A percentile compares a stretch with the other conserved stretches of the same genome.
Conservation (phyloP, 2,797 vertebrate genomes). For the Myripristis jacobus region DNA sequence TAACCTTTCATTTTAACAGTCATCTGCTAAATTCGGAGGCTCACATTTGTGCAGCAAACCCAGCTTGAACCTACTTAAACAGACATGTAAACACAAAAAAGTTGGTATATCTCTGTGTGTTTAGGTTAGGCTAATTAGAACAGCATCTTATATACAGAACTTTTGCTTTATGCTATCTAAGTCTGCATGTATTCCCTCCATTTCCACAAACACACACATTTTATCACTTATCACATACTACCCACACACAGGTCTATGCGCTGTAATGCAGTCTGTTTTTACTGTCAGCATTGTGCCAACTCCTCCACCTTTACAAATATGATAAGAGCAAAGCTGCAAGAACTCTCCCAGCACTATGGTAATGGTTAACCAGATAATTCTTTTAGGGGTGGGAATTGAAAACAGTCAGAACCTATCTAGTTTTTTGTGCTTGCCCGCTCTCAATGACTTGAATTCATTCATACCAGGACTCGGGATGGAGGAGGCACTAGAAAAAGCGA, state of each 20-base stretch:
- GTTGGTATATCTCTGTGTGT: neutral
- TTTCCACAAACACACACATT: slow-evolving; percentile 18
- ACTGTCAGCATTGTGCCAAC: slow-evolving; percentile 76
- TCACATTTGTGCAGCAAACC: slow-evolving; percentile 1
- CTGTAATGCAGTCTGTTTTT: slow-evolving; percentile 28
- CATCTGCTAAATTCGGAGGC: slow-evolving; percentile 2
- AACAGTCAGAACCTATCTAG: slow-evolving; percentile 70
- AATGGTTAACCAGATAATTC: slow-evolving; percentile 93
- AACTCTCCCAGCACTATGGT: slow-evolving; percentile 80
- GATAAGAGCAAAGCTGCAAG: slow-evolving; percentile 88
- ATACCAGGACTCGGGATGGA: slow-evolving; percentile 85
- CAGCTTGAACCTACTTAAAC: slow-evolving; percentile 1
- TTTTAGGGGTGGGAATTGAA: slow-evolving; percentile 86
- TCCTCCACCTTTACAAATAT: slow-evolving; percentile 86
- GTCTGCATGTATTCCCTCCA: neutral
- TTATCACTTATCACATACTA: slow-evolving; percentile 18
- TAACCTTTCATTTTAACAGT: slow-evolving; percentile 12
- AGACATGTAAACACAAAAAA: slow-evolving; percentile 4
- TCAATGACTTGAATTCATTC: slow-evolving; percentile 74
- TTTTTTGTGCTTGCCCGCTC: slow-evolving; percentile 52
- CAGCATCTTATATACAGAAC: neutral
- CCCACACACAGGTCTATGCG: slow-evolving; percentile 24
- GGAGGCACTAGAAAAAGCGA: slow-evolving; percentile 74
- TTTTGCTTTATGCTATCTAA: neutral
- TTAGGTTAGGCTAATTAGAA: neutral